phyloP scores from a whole-genome alignment of 2,797 vertebrate genomes.

The Anabas testudineus region DNA sequence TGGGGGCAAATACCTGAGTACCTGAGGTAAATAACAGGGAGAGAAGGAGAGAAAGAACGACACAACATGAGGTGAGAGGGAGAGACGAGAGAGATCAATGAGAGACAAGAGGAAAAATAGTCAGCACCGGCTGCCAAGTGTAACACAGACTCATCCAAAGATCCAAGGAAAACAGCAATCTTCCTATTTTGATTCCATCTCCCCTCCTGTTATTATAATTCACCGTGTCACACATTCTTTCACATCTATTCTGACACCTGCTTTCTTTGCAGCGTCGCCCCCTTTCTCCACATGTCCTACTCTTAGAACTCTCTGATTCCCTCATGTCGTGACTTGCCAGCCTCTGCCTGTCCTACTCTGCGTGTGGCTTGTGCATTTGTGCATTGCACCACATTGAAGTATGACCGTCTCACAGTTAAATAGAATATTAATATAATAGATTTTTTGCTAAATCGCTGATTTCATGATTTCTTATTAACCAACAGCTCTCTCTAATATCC shows the following conservation, averaged over 20 bases:
- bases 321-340: constrained; percentile 68
- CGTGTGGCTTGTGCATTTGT: constrained; percentile 36
- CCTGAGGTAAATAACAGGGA: constrained; percentile 68
- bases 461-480: neutral
- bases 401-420: constrained; percentile 19
- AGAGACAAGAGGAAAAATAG: constrained; percentile 29
- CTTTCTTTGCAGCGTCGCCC: constrained; percentile 26
- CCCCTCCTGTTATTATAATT: constrained; percentile 13
- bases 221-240: constrained; percentile 21
- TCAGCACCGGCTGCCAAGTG: constrained; percentile 51
- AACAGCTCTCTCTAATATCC: constrained; percentile 11
- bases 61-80: constrained; percentile 45
- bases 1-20: constrained; percentile 80
- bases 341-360: constrained; percentile 32
- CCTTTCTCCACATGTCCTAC: constrained; percentile 9
- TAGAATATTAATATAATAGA: too few species aligned
- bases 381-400: constrained; percentile 25
- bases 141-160: constrained; percentile 39
- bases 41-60: constrained; percentile 42
- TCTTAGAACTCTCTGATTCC: constrained; percentile 17
- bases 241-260: constrained; percentile 37
- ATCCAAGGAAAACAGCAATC: constrained; percentile 48
- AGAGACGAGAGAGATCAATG: constrained; percentile 22
- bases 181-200: constrained; percentile 21
- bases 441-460: neutral